phyloP scores from a whole-genome alignment of 2,113 vertebrate genomes.

The Ochotona princeps region DNA sequence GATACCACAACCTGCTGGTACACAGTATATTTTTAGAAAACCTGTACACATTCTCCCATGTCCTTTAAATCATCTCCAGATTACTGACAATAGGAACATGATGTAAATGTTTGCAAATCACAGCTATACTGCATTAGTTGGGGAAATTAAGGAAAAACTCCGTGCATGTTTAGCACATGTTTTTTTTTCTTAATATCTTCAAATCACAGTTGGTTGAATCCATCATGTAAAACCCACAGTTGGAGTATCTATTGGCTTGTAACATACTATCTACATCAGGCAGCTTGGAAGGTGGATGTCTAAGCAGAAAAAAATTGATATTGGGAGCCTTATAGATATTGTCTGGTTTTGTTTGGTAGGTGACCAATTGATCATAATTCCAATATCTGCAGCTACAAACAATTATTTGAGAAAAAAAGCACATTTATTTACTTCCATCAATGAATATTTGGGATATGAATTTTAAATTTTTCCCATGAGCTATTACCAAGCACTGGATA shows the following conservation, averaged over 20 bases:
- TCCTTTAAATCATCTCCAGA: background rate
- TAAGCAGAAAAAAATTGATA: background rate
- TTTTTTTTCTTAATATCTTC: background rate
- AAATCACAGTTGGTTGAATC: background rate
- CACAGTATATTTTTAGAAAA: background rate
- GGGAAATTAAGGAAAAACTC: too few relatives aligned
- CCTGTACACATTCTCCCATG: background rate
- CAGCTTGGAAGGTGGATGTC: background rate
- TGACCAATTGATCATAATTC: background rate
- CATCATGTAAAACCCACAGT: background rate
- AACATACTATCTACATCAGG: background rate
- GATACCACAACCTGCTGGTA: background rate
- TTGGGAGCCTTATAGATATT: background rate
- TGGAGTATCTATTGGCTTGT: background rate
- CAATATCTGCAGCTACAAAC: background rate
- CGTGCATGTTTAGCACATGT: background rate
- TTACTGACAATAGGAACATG: background rate
- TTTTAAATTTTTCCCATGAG: background rate
- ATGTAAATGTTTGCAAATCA: background rate
- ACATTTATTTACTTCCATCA: background rate
- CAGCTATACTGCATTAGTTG: background rate
- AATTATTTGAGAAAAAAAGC: background rate
- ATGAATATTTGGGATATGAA: background rate
- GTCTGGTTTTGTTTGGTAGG: background rate
- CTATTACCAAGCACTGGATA: background rate